These are phyloP conservation scores for Cyanoderma ruficeps DNA, from an alignment of 2,113 vertebrate genomes.

Conservation along the genomic window DNA sequence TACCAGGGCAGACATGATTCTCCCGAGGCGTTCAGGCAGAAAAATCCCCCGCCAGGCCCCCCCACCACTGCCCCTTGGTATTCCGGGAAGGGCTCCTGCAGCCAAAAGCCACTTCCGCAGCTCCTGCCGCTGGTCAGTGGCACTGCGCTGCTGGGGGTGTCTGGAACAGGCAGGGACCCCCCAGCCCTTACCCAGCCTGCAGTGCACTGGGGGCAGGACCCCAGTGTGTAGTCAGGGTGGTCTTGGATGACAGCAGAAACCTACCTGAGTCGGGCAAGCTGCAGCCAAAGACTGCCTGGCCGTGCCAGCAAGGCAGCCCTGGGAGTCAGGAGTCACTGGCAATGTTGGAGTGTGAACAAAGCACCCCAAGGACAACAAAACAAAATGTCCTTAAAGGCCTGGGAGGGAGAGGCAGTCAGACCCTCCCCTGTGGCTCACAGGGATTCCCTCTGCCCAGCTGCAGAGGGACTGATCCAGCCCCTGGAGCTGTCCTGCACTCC, in stretches of 20 bases:
- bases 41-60: slow-evolving; percentile 38
- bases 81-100: neutral
- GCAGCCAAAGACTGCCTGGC: neutral
- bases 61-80: slow-evolving; percentile 46
- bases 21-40: slow-evolving; percentile 46
- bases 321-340: slow-evolving; percentile 41
- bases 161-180: neutral
- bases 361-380: slow-evolving; percentile 25
- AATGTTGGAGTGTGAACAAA: slow-evolving; percentile 26
- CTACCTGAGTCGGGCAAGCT: neutral
- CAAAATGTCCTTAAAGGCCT: slow-evolving; percentile 19
- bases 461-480: neutral
- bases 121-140: neutral
- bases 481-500: neutral
- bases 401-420: neutral
- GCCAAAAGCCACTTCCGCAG: slow-evolving; percentile 50
- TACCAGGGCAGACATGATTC: slow-evolving; percentile 29
- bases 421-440: neutral
- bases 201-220: neutral
- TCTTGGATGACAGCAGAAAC: neutral
- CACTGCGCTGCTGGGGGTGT: neutral
- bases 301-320: neutral
- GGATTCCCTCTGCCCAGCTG: neutral
- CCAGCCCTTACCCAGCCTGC: neutral
- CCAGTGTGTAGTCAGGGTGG: neutral